Conservation (phyloP, 2,113 vertebrate species). For the Empidonax alnorum region DNA sequence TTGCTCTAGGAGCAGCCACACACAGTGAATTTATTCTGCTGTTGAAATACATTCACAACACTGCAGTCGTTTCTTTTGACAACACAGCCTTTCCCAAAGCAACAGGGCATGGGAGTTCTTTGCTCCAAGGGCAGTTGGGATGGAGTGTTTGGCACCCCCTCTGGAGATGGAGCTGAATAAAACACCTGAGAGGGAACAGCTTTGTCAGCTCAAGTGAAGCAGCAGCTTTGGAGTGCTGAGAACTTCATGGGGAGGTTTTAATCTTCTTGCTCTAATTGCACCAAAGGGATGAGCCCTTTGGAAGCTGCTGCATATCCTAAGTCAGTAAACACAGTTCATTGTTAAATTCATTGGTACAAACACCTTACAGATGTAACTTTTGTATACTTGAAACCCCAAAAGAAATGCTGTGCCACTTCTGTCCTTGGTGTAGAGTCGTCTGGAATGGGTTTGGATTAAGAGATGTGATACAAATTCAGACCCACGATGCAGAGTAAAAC, state of each 20-base stretch:
- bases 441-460: background rate
- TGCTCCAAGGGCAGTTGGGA: conserved; percentile 9
- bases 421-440: no score
- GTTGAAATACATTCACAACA: background rate
- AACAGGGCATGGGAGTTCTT: background rate
- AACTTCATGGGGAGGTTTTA: background rate
- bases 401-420: background rate
- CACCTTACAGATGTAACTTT: background rate
- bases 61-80: conserved; percentile 23
- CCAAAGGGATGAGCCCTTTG: background rate
- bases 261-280: background rate
- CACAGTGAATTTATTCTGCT: background rate
- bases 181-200: background rate
- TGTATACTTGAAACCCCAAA: background rate
- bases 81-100: conserved; percentile 20
- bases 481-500: background rate
- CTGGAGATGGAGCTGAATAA: background rate
- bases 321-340: background rate
- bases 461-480: background rate
- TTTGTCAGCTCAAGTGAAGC: background rate
- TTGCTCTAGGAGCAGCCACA: background rate
- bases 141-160: background rate
- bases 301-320: background rate
- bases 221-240: background rate
- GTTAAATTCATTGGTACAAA: background rate